These are phyloP conservation scores for Cyprinodon tularosa DNA, from an alignment of 2,113 vertebrate genomes.

Conservation along the genomic window DNA sequence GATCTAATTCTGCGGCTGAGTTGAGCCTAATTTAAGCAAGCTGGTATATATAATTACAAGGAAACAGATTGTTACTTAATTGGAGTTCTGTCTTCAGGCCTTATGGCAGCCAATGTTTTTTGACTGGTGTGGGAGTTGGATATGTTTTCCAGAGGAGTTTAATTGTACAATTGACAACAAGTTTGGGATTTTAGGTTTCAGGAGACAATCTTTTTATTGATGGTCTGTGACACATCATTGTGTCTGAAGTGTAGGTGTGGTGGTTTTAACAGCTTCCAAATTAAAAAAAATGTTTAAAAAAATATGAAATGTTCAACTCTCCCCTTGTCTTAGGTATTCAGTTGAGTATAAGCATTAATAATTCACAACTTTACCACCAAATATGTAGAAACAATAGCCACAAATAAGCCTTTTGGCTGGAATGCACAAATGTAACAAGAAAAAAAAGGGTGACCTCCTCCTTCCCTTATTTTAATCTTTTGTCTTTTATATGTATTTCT, in stretches of 20 bases:
- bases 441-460: too few species aligned
- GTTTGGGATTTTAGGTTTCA: constrained; percentile 24
- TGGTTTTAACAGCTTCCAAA: too few species aligned
- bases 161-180: constrained; percentile 14
- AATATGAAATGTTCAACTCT: too few species aligned
- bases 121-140: constrained; percentile 39
- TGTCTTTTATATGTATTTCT: too few species aligned
- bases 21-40: constrained; percentile 74
- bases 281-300: too few species aligned
- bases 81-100: constrained; percentile 74
- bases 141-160: constrained; percentile 14
- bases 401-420: too few species aligned
- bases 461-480: too few species aligned
- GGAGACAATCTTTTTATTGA: neutral
- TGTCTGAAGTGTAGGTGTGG: neutral
- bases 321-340: too few species aligned
- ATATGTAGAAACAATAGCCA: too few species aligned
- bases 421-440: too few species aligned
- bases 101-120: constrained; percentile 44
- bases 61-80: constrained; percentile 82
- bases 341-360: too few species aligned
- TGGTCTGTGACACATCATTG: neutral
- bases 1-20: constrained; percentile 68
- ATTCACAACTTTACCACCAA: too few species aligned
- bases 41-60: constrained; percentile 78